Base-by-base conservation (phyloP, 2,797 vertebrate species). In the Clarias laeviceps region DNA sequence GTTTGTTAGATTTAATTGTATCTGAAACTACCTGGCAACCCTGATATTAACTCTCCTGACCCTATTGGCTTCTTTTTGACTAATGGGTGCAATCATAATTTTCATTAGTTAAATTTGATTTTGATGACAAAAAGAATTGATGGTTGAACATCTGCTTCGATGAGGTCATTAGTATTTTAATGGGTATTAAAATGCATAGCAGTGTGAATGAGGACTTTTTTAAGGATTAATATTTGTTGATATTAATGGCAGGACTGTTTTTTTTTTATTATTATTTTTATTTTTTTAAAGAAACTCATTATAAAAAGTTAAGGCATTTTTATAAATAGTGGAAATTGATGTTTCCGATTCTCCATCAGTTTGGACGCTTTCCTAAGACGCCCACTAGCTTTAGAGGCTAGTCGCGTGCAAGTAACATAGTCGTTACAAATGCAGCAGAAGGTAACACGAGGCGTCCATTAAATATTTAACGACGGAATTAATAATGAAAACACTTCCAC, bases 401-500 rank as follows among this genome's bases (percentile, higher is more conserved):
- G 54, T 37, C 72, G 56, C 77, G 29, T 72, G 77, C 74, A 45
- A n/a, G 72, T 37, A 14, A 18, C 40, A 18, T 64, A 59, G 24
- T 61, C 34, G 17, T 20, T 82, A 66, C 62, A 73, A 78, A 65
- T 1, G 81, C 76, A 45, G 73, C 84, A 84, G 32, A 62, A 27
- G 8, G 94, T 92, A 94, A 95, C 80, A 6, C 82, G 93, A 95
- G 89, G 87, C 54, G 70, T 40, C 32, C 83, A 91, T 96, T 79
- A 94, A 95, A 82, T 93, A 94, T 96, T 94, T 37, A 95, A 90
- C 82, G 83, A 84, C 57, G 87, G 79, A 87, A 62, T 95, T 90
- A 94, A 95, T 95, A 93, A 95, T 94, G 66, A 89, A 94, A 89
- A 86, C 69, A 84, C 83, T 87, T 88, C 91, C 89, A 87, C 86